phyloP scores from a whole-genome alignment of 2,797 vertebrate genomes.

The Hyperoplus immaculatus region DNA sequence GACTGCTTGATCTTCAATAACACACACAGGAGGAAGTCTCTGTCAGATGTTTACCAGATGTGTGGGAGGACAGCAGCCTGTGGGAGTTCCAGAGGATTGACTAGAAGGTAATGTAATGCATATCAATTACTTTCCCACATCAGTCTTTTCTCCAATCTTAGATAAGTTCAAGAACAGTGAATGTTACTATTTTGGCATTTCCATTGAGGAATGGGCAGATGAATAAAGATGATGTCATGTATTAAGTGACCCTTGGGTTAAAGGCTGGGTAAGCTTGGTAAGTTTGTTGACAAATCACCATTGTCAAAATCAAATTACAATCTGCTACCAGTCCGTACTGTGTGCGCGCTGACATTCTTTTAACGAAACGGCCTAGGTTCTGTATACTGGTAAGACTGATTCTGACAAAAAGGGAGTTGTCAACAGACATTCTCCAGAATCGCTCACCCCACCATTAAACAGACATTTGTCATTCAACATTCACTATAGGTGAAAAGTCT shows the following conservation, averaged over 20 bases:
- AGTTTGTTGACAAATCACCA: too few species aligned
- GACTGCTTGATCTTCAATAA: constrained; percentile 28
- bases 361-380: too few species aligned
- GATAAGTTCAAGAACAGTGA: constrained; percentile 23
- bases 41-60: constrained; percentile 63
- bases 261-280: too few species aligned
- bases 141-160: constrained; percentile 23
- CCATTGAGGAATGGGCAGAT: neutral
- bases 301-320: too few species aligned
- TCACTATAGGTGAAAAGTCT: too few species aligned
- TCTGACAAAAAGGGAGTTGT: too few species aligned
- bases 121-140: constrained; percentile 18
- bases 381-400: too few species aligned
- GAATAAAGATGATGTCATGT: neutral
- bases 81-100: constrained; percentile 10
- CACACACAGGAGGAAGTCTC: constrained; percentile 25
- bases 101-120: constrained; percentile 28
- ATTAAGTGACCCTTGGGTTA: neutral
- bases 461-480: too few species aligned
- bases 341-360: too few species aligned
- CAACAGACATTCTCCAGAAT: too few species aligned
- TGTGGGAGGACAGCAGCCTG: constrained; percentile 30
- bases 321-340: too few species aligned
- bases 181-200: neutral
- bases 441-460: too few species aligned